Evolutionary conservation across 1,140 invertebrate species (phyloP).

Genomic region (Papilio polyxenes): DNA sequence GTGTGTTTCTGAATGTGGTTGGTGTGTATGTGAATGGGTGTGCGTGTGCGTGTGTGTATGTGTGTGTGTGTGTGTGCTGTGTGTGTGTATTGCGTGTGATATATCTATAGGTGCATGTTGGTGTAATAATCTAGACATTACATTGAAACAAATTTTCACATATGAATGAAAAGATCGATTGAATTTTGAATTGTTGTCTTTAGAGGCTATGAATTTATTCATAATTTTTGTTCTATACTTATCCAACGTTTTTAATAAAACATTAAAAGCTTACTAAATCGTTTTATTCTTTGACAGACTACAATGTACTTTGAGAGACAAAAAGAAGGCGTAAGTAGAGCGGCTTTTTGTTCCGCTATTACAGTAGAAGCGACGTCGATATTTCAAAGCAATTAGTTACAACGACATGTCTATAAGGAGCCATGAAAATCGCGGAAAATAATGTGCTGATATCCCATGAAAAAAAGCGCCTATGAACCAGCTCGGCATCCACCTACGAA

Average conservation of each 20-base stretch:
- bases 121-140: too few species aligned
- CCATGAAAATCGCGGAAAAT: neutral
- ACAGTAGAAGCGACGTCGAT: constrained; percentile 1
- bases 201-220: neutral
- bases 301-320: neutral
- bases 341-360: constrained; percentile 12
- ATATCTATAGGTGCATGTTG: too few species aligned
- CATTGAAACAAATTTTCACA: too few species aligned
- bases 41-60: too few species aligned
- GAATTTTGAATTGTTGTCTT: too few species aligned
- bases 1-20: too few species aligned
- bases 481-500: too few species aligned
- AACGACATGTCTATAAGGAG: constrained; percentile 6
- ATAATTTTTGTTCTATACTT: neutral
- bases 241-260: neutral
- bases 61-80: too few species aligned
- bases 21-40: too few species aligned
- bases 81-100: too few species aligned
- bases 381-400: constrained; percentile 23
- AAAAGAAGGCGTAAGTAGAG: neutral
- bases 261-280: constrained; percentile 4
- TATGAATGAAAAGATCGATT: too few species aligned
- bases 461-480: too few species aligned
- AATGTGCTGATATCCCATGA: neutral
- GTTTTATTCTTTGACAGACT: neutral